Conservation (phyloP, 2,113 vertebrate genomes). For the Chinchilla lanigera region DNA sequence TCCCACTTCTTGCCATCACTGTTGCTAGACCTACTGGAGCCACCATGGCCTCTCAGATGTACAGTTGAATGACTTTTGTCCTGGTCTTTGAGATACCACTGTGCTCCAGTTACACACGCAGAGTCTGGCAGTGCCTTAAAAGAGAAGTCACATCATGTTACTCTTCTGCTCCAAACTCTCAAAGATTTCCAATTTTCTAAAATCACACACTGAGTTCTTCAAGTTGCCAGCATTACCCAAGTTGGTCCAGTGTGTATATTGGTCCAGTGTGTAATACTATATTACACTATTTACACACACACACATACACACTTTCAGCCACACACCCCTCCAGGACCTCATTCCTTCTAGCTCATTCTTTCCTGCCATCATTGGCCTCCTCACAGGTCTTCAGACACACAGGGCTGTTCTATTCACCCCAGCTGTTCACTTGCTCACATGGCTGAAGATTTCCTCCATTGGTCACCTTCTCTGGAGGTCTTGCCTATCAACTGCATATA, state of each 20-base stretch:
- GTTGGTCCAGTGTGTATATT: background rate
- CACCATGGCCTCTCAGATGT: background rate
- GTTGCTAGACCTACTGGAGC: background rate
- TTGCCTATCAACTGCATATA: background rate
- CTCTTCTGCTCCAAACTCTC: background rate
- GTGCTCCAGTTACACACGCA: rapidly evolving
- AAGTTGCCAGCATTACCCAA: background rate
- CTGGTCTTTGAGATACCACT: background rate
- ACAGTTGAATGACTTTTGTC: background rate
- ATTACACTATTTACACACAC: too few relatives aligned
- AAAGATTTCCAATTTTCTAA: background rate
- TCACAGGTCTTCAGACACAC: rapidly evolving
- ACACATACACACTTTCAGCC: rapidly evolving
- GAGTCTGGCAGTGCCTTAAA: background rate
- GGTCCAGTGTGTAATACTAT: too few relatives aligned
- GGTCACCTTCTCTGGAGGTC: background rate
- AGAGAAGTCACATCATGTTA: background rate
- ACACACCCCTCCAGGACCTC: rapidly evolving
- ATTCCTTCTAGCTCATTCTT: background rate
- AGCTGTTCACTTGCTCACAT: background rate
- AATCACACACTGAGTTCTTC: background rate
- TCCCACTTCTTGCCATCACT: background rate
- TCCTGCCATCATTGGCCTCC: background rate
- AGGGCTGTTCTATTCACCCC: rapidly evolving
- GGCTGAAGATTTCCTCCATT: background rate